phyloP scores from a whole-genome alignment of 2,888 invertebrate genomes.

The Molanna angustata region DNA sequence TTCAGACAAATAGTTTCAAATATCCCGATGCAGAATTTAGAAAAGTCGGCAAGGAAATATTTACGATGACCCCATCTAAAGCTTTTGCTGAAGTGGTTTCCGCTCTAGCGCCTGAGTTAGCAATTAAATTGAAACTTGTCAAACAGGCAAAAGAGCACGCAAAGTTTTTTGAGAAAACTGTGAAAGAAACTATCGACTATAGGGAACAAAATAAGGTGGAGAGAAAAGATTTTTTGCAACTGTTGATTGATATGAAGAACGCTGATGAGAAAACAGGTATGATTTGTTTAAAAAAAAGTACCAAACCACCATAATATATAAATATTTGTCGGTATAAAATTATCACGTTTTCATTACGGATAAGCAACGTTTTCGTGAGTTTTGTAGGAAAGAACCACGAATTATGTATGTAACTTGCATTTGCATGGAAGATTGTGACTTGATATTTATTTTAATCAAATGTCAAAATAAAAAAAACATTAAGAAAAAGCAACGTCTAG shows the following conservation, averaged over 20 bases:
- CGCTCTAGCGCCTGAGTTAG: not conserved
- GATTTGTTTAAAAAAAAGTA: no score
- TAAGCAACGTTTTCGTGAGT: no score
- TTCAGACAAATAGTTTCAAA: slow-evolving; percentile 15
- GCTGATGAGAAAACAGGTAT: slow-evolving; percentile 8
- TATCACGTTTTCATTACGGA: no score
- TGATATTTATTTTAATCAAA: no score
- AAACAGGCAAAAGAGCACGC: not conserved
- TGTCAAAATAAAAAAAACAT: no score
- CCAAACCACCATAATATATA: no score
- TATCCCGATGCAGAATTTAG: slow-evolving; percentile 23
- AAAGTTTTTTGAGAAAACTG: slow-evolving; percentile 2
- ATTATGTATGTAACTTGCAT: no score
- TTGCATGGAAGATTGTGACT: no score
- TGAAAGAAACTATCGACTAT: slow-evolving; percentile 13
- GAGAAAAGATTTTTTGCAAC: slow-evolving; percentile 15
- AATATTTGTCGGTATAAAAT: no score
- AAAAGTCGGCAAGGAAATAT: slow-evolving; percentile 10
- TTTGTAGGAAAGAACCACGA: no score
- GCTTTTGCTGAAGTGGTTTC: not conserved
- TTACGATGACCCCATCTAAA: not conserved
- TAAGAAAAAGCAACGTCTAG: no score
- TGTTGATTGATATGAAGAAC: slow-evolving; percentile 16
- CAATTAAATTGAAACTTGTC: not conserved
- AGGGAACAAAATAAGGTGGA: slow-evolving; percentile 5